phyloP scores from a whole-genome alignment of 2,888 invertebrate genomes.

The Eupithecia vulgata region DNA sequence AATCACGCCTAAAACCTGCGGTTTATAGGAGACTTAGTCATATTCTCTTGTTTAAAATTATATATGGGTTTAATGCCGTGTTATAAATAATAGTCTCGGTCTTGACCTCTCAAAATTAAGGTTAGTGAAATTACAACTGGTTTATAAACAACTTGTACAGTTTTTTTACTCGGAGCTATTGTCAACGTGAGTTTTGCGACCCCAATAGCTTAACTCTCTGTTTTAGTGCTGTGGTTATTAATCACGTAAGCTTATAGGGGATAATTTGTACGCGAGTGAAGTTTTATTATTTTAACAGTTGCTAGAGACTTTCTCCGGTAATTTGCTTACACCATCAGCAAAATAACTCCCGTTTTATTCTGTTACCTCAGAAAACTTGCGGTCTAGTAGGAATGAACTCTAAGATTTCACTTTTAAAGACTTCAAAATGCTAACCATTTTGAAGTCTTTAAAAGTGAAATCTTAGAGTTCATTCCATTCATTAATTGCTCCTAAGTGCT shows the following conservation, averaged over 20 bases:
- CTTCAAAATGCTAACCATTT: slow-evolving; percentile 29
- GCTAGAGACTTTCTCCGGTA: slow-evolving; percentile 34
- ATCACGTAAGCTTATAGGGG: slow-evolving; percentile 21
- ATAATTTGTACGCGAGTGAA: slow-evolving; percentile 21
- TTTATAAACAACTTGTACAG: slow-evolving; percentile 28
- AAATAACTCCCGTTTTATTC: slow-evolving; percentile 25
- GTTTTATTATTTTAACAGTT: slow-evolving; percentile 32
- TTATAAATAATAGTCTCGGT: neutral
- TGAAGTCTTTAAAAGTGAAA: too few species aligned
- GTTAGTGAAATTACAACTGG: slow-evolving; percentile 46
- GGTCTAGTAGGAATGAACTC: slow-evolving; percentile 24
- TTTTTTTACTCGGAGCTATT: slow-evolving; percentile 5
- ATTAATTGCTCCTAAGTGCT: slow-evolving; percentile 40
- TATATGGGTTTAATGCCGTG: neutral
- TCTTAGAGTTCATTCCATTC: too few species aligned
- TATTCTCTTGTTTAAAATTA: neutral
- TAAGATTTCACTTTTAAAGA: slow-evolving; percentile 29
- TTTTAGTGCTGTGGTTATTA: slow-evolving; percentile 22
- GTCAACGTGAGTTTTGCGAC: slow-evolving; percentile 8
- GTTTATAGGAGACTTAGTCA: too few species aligned
- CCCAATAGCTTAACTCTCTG: slow-evolving; percentile 13
- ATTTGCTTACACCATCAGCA: slow-evolving; percentile 35
- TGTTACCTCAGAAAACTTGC: slow-evolving; percentile 34
- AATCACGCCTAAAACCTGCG: too few species aligned
- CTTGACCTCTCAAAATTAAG: slow-evolving; percentile 42